phyloP scores from a whole-genome alignment of 2,113 vertebrate genomes.

The Mungos mungo region DNA sequence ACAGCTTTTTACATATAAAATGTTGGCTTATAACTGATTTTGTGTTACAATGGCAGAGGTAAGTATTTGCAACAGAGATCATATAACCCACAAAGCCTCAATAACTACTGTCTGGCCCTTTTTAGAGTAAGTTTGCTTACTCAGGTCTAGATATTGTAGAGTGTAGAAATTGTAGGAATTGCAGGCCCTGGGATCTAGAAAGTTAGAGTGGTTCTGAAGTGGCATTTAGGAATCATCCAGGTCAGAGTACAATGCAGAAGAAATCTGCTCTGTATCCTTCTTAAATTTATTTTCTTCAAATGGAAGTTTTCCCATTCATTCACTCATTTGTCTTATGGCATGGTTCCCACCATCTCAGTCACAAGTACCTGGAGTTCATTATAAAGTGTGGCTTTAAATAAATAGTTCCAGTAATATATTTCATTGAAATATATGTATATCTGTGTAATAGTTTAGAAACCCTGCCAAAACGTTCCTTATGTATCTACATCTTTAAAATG shows the following conservation, averaged over 20 bases:
- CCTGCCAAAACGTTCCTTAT: background rate
- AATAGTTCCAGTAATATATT: background rate
- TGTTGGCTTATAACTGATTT: background rate
- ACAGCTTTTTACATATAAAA: background rate
- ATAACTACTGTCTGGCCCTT: background rate
- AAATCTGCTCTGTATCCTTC: background rate
- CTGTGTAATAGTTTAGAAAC: background rate
- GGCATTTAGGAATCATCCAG: background rate
- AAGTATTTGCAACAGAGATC: background rate
- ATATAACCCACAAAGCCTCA: background rate
- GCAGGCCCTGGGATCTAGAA: background rate
- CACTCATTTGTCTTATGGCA: background rate
- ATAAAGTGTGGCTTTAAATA: background rate
- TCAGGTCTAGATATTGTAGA: background rate
- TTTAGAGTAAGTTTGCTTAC: background rate
- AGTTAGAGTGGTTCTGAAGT: background rate
- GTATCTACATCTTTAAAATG: conserved; percentile 7
- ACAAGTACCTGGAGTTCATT: background rate
- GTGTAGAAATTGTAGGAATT: background rate
- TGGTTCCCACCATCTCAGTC: background rate
- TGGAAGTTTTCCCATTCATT: background rate
- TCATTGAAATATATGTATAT: background rate
- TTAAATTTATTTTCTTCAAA: background rate
- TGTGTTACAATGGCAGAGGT: background rate
- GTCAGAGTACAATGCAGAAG: background rate